These are phyloP conservation scores for Tapirus indicus DNA, from an alignment of 2,797 vertebrate species.

Conservation along the genomic window DNA sequence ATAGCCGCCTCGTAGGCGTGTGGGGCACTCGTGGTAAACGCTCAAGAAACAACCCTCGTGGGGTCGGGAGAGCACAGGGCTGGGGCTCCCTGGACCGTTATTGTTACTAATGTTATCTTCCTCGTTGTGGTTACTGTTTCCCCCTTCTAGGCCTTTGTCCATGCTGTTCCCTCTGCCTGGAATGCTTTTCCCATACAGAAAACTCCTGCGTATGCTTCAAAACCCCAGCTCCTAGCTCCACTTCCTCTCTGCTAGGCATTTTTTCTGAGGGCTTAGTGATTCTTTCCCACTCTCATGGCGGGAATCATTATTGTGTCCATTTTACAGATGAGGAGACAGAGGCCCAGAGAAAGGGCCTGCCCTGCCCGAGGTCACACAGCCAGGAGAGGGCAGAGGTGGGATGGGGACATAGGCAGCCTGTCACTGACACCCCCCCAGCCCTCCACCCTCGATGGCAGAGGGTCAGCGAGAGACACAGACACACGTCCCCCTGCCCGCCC, in stretches of 20 bases:
- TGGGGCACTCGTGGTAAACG: rapidly evolving
- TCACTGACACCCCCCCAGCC: too few species aligned
- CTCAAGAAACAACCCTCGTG: rapidly evolving
- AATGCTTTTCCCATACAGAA: background rate
- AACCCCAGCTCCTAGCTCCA: background rate
- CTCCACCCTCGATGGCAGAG: background rate
- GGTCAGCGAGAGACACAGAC: background rate
- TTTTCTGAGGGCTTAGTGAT: background rate
- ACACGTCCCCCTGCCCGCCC: too few species aligned
- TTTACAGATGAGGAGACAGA: background rate
- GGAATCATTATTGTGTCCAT: background rate
- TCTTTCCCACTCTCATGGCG: background rate
- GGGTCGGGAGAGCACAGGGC: rapidly evolving
- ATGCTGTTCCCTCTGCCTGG: background rate
- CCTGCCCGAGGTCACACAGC: background rate
- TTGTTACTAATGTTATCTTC: rapidly evolving
- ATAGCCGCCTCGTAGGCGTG: background rate
- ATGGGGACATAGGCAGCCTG: too few species aligned
- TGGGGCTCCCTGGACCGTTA: rapidly evolving
- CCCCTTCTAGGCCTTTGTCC: background rate
- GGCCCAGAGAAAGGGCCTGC: background rate
- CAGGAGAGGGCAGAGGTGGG: background rate
- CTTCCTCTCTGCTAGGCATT: background rate
- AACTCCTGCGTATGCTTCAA: background rate
- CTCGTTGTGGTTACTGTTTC: rapidly evolving